Conservation (phyloP, 2,113 vertebrate genomes). For the Bothrops jararaca region DNA sequence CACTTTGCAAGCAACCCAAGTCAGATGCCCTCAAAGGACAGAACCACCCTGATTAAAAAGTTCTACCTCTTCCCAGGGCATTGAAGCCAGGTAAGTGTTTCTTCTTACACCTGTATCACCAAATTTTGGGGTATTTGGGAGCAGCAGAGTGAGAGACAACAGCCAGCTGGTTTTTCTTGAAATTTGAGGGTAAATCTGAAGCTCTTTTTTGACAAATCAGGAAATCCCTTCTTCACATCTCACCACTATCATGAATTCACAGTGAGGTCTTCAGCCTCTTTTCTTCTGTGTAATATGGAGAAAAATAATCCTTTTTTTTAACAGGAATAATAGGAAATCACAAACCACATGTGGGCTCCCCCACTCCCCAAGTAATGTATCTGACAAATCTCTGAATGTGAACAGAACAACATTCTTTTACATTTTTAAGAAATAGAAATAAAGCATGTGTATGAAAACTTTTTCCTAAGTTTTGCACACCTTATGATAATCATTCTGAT, state of each 20-base stretch:
- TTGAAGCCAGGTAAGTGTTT: constrained; percentile 28
- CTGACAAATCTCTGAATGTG: neutral
- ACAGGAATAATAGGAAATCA: neutral
- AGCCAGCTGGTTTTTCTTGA: neutral
- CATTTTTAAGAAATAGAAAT: neutral
- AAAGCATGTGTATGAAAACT: neutral
- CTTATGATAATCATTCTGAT: neutral
- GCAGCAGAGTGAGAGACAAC: neutral
- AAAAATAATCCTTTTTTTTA: neutral
- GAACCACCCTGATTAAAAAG: constrained; percentile 64
- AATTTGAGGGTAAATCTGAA: neutral
- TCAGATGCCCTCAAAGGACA: constrained; percentile 74
- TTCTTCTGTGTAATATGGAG: neutral
- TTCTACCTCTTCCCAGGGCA: constrained; percentile 81
- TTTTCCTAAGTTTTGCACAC: neutral
- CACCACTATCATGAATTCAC: neutral
- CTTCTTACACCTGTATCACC: too few relatives aligned
- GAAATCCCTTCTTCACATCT: neutral
- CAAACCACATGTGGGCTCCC: neutral
- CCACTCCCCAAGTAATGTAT: neutral
- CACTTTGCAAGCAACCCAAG: constrained; percentile 54
- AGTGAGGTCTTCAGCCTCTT: neutral
- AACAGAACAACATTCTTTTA: neutral
- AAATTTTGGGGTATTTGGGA: neutral
- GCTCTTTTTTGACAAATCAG: neutral